Conservation (phyloP, 2,797 vertebrate species). For the Amniataba percoides region DNA sequence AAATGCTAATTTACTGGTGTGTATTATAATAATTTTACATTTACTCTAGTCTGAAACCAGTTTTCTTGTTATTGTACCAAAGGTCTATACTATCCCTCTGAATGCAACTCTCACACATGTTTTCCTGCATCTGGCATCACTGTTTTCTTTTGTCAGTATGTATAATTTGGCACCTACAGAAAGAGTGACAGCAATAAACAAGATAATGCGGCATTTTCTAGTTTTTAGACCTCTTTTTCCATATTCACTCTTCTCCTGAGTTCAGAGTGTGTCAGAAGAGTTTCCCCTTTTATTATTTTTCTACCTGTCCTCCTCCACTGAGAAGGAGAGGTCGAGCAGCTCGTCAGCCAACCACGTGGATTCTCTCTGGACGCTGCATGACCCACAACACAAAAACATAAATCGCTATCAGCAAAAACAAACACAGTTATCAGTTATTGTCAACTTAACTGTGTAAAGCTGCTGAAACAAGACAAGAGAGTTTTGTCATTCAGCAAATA, state of each 20-base stretch:
- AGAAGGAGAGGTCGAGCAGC: constrained; percentile 83
- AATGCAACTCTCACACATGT: no score
- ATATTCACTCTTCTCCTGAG: neutral
- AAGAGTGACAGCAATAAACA: constrained; percentile 2
- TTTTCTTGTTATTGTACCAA: neutral
- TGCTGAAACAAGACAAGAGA: constrained; percentile 35
- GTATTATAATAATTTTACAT: neutral
- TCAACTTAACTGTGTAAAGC: constrained; percentile 4
- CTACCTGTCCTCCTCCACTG: constrained; percentile 84
- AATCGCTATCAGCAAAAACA: constrained; percentile 54
- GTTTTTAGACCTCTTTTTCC: neutral
- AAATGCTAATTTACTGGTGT: neutral
- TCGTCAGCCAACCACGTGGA: constrained; percentile 76
- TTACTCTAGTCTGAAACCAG: neutral
- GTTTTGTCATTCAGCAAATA: constrained; percentile 32
- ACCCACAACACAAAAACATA: constrained; percentile 73
- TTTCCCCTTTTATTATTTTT: constrained; percentile 50
- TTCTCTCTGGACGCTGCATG: constrained; percentile 67
- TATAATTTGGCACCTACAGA: neutral
- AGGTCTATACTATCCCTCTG: no score
- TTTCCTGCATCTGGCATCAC: neutral
- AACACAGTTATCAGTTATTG: constrained; percentile 21
- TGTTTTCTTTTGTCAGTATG: neutral
- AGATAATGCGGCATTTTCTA: neutral
- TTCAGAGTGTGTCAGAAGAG: constrained; percentile 61